Evolutionary conservation across 2,888 invertebrate species (phyloP).

Genomic region (Frankliniella fusca): DNA sequence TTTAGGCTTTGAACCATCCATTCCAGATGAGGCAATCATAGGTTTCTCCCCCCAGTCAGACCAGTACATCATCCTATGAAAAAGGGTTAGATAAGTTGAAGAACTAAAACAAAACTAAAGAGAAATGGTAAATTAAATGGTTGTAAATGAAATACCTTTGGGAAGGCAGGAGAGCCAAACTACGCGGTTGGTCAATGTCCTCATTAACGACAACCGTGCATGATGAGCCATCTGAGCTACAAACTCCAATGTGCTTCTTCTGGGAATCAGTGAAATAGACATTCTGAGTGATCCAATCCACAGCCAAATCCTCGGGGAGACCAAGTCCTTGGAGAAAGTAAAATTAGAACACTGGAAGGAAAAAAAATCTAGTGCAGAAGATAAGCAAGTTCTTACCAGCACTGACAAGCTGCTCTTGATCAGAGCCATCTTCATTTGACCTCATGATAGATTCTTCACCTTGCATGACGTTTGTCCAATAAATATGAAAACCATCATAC

Average conservation of each 20-base stretch:
- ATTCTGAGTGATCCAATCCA: conserved; percentile 75
- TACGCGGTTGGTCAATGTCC: conserved; percentile 62
- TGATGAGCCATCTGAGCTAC: conserved; percentile 60
- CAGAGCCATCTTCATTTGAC: conserved; percentile 58
- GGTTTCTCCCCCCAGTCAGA: conserved; percentile 76
- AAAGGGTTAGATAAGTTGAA: conserved; percentile 26
- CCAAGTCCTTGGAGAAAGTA: conserved; percentile 59
- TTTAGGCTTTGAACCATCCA: conserved; percentile 72
- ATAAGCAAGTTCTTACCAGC: conserved; percentile 43
- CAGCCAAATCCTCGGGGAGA: conserved; percentile 67
- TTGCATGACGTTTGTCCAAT: conserved; percentile 71
- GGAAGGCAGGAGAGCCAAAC: conserved; percentile 63
- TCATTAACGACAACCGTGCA: conserved; percentile 63
- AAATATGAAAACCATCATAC: conserved; percentile 64
- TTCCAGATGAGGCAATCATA: conserved; percentile 71
- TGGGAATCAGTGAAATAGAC: conserved; percentile 76
- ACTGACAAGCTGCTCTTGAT: conserved; percentile 53
- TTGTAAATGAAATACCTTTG: conserved; percentile 56
- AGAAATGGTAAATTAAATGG: conserved; percentile 64
- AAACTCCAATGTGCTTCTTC: conserved; percentile 68
- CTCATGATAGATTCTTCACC: conserved; percentile 69
- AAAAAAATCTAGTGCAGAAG: not conserved
- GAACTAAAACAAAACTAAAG: not conserved
- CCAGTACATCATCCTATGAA: conserved; percentile 77
- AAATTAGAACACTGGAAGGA: not conserved